Base-by-base conservation (phyloP, 2,888 invertebrate genomes). In the Pollenia angustigena region DNA sequence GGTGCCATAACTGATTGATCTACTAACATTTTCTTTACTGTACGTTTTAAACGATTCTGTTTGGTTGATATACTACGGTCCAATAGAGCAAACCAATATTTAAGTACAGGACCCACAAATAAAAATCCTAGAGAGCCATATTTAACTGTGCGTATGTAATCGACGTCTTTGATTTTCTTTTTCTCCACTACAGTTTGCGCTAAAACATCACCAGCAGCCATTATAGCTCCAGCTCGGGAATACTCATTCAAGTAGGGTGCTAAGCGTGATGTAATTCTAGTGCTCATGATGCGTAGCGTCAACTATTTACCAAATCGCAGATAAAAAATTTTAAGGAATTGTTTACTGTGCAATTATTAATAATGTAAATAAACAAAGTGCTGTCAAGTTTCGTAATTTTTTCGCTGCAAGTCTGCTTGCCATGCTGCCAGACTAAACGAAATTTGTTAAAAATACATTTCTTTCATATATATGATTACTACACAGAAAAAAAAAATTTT, bases 1-100 rank as follows among this genome's bases (percentile, higher is more conserved):
- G 92, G 92, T 7, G 93, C 92, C 85, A 92, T 91, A 7, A 85
- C 48, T 0, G 69, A 0, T 56, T 92, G 92, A 80, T 92, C 92
- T 0, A 90, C 7, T 0, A 89, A 32, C 88, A 93, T 90, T 81
- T 93, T 92, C 54, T 91, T 91, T 0, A 92, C 0, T 0, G 89
- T 89, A 1, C 93, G 89, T 4, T 85, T 80, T 18, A 91, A 12
- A 0, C 80, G 54, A 8, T 87, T 46, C 23, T 90, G 89, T 0
- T 91, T 85, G 10, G 87, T 88, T 3, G 85, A 11, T 10, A 93
- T 86, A 6, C 89, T 52, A 0, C 66, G 66, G 2, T 92, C 92
- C 54, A 92, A 44, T 0, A 85, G 69, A 4, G 78, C 71, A 60
- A 89, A 92, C 93, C 93, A 92, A 8, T 85, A 85, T 32, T 89